Evolutionary conservation across 2,888 invertebrate genomes (phyloP).

Genomic region (Dermolepida albohirtum): DNA sequence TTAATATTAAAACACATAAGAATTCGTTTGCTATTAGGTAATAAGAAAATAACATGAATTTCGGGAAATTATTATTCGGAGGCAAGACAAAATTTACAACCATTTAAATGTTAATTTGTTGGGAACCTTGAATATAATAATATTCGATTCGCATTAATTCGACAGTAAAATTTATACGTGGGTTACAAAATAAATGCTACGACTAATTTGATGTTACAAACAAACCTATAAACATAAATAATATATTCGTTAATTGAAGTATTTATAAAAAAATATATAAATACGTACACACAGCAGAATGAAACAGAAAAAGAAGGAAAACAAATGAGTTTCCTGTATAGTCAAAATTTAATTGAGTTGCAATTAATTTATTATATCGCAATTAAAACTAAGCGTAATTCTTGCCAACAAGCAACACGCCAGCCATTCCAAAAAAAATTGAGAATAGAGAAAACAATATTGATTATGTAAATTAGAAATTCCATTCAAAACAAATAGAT

Average conservation of each 20-base stretch:
- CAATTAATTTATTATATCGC: no score
- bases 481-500: no score
- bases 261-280: conserved; percentile 14
- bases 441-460: no score
- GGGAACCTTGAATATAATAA: conserved; percentile 26
- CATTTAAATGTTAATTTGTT: conserved; percentile 35
- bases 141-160: conserved; percentile 33
- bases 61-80: conserved; percentile 14
- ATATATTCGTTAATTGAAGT: conserved; percentile 17
- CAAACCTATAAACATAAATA: conserved; percentile 32
- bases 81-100: conserved; percentile 20
- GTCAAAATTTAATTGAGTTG: no score
- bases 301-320: no score
- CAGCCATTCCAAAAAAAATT: no score
- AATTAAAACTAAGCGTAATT: no score
- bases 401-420: no score
- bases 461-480: no score
- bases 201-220: conserved; percentile 10
- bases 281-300: neutral
- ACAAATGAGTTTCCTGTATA: no score
- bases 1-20: neutral
- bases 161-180: conserved; percentile 35
- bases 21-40: neutral
- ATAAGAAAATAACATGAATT: neutral
- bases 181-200: conserved; percentile 27